Percentiles rank a stretch among this genome's conserved stretches.
Conservation (phyloP, 2,113 vertebrate species). For the Peucedramus taeniatus region DNA sequence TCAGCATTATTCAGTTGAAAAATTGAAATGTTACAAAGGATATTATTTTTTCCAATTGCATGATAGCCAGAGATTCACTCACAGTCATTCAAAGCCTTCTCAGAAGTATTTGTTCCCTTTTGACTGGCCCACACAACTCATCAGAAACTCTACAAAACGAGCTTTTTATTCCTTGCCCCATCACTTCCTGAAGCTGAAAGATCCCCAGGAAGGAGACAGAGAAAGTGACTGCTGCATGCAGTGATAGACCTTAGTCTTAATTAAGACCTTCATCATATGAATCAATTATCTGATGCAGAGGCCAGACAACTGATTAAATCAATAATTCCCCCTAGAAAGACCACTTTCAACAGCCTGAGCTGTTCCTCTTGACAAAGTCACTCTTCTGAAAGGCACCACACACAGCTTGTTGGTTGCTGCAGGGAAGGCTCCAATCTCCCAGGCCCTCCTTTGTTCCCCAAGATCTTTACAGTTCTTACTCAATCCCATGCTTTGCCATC, state of each 20-base stretch:
- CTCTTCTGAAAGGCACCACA: neutral
- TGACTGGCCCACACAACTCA: neutral
- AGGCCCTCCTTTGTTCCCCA: neutral
- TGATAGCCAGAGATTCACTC: neutral
- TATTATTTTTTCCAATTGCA: neutral
- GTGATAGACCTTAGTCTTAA: neutral
- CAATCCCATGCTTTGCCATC: fast-evolving
- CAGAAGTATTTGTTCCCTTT: neutral
- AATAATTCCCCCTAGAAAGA: neutral
- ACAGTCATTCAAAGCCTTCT: neutral
- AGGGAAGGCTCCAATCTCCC: neutral
- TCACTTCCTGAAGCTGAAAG: neutral
- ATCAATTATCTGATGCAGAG: neutral
- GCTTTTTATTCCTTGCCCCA: neutral
- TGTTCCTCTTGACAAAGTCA: neutral
- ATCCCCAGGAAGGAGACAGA: neutral
- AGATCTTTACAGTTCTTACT: neutral
- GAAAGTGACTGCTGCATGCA: neutral
- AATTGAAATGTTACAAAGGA: neutral
- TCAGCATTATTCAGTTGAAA: neutral
- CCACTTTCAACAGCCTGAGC: neutral
- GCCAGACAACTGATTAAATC: neutral
- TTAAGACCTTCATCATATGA: neutral
- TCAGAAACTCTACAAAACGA: neutral
- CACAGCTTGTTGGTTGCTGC: neutral